These are phyloP conservation scores for Strigamia transsilvanica DNA, from an alignment of 2,888 invertebrate genomes.

Conservation along the genomic window DNA sequence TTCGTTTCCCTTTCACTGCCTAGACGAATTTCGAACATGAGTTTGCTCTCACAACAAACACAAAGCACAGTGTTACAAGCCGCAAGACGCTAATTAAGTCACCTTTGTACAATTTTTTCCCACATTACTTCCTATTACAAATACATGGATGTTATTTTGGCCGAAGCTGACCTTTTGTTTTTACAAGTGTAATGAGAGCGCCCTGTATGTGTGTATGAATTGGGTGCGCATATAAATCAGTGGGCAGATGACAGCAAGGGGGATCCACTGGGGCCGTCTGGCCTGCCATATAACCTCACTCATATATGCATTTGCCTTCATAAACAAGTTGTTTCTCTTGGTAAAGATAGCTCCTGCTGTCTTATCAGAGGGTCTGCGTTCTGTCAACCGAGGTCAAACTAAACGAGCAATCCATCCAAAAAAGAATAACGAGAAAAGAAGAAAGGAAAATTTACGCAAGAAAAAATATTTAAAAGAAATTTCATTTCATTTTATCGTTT, in stretches of 20 bases:
- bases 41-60: neutral
- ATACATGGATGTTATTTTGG: neutral
- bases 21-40: neutral
- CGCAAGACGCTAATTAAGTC: neutral
- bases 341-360: constrained; percentile 20
- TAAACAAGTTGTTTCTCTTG: constrained; percentile 20
- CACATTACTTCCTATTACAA: neutral
- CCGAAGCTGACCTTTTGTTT: constrained; percentile 15
- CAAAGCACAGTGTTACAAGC: neutral
- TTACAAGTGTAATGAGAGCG: constrained; percentile 20
- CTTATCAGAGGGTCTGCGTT: constrained; percentile 20
- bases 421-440: neutral
- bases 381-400: constrained; percentile 10
- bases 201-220: constrained; percentile 20
- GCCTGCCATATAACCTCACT: constrained; percentile 20
- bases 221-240: constrained; percentile 20
- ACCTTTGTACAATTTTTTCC: neutral
- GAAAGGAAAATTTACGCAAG: neutral
- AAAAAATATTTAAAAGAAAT: neutral
- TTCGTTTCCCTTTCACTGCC: too few species aligned
- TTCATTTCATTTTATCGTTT: neutral
- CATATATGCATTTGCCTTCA: constrained; percentile 20
- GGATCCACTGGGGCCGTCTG: constrained; percentile 15
- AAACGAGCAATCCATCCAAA: constrained; percentile 14
- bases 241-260: constrained; percentile 10